These are phyloP conservation scores for Buteo buteo DNA, from an alignment of 2,113 vertebrate genomes.

Conservation along the genomic window DNA sequence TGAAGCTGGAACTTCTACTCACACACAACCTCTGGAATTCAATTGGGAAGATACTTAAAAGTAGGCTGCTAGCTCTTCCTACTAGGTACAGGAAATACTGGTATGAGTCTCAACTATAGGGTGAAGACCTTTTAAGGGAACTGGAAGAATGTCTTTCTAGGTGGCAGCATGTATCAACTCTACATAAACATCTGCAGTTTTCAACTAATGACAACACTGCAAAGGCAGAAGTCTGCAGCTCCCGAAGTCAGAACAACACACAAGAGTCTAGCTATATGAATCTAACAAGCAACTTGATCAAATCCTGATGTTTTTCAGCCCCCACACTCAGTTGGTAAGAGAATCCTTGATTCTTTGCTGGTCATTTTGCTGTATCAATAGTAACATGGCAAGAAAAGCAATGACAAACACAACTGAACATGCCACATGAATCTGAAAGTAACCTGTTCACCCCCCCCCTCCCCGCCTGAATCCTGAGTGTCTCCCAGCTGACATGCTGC, in stretches of 20 bases:
- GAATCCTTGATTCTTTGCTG: neutral
- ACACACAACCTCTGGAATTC: neutral
- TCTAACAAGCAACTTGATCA: neutral
- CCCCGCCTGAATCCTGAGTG: neutral
- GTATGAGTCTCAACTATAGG: accelerated
- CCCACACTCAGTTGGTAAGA: neutral
- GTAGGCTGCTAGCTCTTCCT: neutral
- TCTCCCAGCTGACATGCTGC: neutral
- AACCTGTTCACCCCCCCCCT: neutral
- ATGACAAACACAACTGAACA: neutral
- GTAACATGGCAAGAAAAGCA: neutral
- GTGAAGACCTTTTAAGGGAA: neutral
- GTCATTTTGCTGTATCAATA: neutral
- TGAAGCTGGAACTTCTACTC: neutral
- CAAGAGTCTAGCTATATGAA: accelerated
- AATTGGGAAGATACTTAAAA: neutral
- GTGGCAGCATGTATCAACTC: neutral
- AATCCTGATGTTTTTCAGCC: neutral
- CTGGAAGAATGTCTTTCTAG: neutral
- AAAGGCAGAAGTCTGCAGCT: neutral
- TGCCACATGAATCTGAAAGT: neutral
- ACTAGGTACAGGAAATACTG: neutral
- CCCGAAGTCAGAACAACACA: neutral
- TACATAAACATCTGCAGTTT: neutral
- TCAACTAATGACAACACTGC: neutral